phyloP scores from a whole-genome alignment of 2,797 vertebrate species.

The Acrossocheilus wenchowensis region DNA sequence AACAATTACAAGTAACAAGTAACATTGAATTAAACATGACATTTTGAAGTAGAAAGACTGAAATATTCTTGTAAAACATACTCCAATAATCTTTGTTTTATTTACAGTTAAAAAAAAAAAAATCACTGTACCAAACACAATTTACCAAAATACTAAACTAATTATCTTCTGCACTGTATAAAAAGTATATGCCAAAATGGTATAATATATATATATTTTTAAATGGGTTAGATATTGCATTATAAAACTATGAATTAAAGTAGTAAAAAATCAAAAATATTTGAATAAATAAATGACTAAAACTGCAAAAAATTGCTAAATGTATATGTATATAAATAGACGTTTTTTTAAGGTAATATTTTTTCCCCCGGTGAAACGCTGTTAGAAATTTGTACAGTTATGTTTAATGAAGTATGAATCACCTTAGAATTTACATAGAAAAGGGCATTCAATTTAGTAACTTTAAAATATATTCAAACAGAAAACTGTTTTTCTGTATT shows the following conservation, averaged over 20 bases:
- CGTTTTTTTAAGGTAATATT: too few relatives aligned
- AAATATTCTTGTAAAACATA: neutral
- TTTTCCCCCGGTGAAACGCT: neutral
- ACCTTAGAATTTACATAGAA: neutral
- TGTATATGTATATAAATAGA: too few relatives aligned
- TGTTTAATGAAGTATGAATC: neutral
- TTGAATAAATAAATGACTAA: neutral
- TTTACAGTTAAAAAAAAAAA: too few relatives aligned
- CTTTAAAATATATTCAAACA: neutral
- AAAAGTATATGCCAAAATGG: neutral
- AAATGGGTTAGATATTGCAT: neutral
- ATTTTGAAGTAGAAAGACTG: neutral
- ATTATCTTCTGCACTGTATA: neutral
- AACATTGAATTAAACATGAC: neutral
- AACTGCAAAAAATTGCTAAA: too few relatives aligned
- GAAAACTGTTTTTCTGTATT: neutral
- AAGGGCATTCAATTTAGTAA: neutral
- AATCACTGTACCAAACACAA: too few relatives aligned
- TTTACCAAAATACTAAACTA: neutral
- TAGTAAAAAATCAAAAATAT: neutral
- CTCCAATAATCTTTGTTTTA: neutral
- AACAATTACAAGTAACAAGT: neutral
- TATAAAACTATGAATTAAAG: neutral
- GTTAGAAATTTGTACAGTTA: too few relatives aligned
- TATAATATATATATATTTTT: too few relatives aligned